Conservation (phyloP, 2,797 vertebrate genomes). For the Malacoraja senta region DNA sequence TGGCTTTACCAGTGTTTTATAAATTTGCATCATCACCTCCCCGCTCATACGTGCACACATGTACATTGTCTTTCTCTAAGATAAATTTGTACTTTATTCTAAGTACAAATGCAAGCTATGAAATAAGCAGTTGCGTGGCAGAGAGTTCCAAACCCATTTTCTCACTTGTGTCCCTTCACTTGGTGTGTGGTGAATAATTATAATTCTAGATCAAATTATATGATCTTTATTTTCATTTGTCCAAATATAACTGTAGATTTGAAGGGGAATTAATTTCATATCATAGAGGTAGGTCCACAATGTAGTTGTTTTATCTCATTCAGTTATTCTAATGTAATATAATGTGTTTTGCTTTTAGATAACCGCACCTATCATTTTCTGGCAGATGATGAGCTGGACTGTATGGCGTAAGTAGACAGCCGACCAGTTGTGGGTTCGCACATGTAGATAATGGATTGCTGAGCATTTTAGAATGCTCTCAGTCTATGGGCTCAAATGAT, state of each 20-base stretch:
- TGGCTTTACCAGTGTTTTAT: too few species aligned
- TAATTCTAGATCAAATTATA: background rate
- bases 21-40: too few species aligned
- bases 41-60: too few species aligned
- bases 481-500: background rate
- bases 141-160: background rate
- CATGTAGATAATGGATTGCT: background rate
- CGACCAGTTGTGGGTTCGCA: background rate
- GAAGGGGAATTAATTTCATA: background rate
- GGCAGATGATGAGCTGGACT: conserved; percentile 71
- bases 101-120: background rate
- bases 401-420: conserved; percentile 60
- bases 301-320: conserved; percentile 28
- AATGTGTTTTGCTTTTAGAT: conserved; percentile 56
- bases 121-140: background rate
- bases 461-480: background rate
- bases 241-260: background rate
- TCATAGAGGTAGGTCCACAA: background rate
- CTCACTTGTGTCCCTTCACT: background rate
- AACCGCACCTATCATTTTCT: conserved; percentile 71
- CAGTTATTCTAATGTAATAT: background rate
- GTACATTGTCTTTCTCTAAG: background rate
- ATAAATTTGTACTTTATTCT: background rate
- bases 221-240: background rate
- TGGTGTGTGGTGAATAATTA: background rate